A percentile compares a stretch with the other conserved stretches of the same genome.
These are phyloP conservation scores for Luehdorfia chinensis DNA, from an alignment of 1,140 invertebrate species.

Conservation along the genomic window DNA sequence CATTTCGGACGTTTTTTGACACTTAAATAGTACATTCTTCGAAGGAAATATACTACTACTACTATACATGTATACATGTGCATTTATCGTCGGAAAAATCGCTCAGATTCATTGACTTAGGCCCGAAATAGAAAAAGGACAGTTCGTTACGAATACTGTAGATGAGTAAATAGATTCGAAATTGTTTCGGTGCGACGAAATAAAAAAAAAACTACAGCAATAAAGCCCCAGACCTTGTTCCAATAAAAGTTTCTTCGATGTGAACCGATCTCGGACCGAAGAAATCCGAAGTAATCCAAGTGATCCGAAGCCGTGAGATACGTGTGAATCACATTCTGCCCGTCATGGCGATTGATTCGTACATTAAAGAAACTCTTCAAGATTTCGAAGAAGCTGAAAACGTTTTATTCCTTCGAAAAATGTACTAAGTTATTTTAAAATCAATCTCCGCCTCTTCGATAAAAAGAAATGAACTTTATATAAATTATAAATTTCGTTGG, in stretches of 20 bases:
- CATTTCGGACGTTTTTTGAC: too few relatives aligned
- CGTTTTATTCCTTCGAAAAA: neutral
- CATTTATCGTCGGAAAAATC: too few relatives aligned
- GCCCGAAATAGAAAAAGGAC: conserved; percentile 2
- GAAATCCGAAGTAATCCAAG: conserved; percentile 14
- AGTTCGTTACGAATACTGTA: conserved; percentile 8
- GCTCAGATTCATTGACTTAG: too few relatives aligned
- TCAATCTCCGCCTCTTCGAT: too few relatives aligned
- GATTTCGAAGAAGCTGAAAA: neutral
- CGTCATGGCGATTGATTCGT: conserved; percentile 11
- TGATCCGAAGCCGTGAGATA: conserved; percentile 6
- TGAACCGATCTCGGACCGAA: neutral
- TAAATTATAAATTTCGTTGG: too few relatives aligned
- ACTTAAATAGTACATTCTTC: too few relatives aligned
- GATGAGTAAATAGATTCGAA: conserved; percentile 20
- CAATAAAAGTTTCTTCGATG: conserved; percentile 16
- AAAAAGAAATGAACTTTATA: neutral
- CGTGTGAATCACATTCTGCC: conserved; percentile 2
- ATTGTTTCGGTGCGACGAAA: conserved; percentile 25
- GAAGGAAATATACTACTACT: too few relatives aligned
- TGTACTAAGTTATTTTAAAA: too few relatives aligned
- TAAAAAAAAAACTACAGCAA: conserved; percentile 20
- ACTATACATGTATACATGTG: too few relatives aligned
- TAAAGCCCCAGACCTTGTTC: conserved; percentile 11
- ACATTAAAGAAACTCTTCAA: neutral